Base-by-base conservation (phyloP, 2,113 vertebrate species). In the Sorex araneus region DNA sequence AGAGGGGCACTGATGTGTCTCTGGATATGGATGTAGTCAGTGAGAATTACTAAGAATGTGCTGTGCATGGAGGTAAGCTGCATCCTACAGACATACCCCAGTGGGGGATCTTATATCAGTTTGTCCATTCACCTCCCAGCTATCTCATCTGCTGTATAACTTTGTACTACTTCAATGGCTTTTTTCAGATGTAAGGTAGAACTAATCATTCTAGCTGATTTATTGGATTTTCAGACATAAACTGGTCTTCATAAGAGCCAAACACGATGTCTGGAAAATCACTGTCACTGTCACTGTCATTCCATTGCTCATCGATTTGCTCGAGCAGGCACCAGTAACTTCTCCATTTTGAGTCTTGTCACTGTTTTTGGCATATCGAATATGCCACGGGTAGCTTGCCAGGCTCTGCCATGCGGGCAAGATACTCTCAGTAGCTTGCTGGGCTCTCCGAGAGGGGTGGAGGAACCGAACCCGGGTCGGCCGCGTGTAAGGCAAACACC, bases 221-320 rank as follows among this genome's bases (percentile, higher is more conserved):
- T 32, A 69, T 28, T 43, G 57, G 23, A 36, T 47, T 93, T 21
- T 94, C 64, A 70, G 43, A 36, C 80, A 69, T 84, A 90, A 84
- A 73, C 75, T 60, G 50, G 76, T 34, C 54, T 90, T 67, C 6
- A 50, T 87, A 92, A 73, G 40, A 85, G 71, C 10, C 32, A 80
- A 32, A 54, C 70, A 96, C 13, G 54, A 71, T 66, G 57, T 25
- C 73, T 87, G 34, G 30, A 75, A 93, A 93, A 94, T 1, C 79
- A 30, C n/a, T n/a, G n/a, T n/a, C n/a, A n/a, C n/a, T n/a, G n/a
- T n/a, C n/a, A n/a, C n/a, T n/a, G n/a, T n/a, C n/a, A n/a, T n/a
- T n/a, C n/a, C n/a, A n/a, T n/a, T n/a, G n/a, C n/a, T n/a, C n/a
- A n/a, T n/a, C n/a, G n/a, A n/a, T n/a, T n/a, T n/a, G n/a, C n/a